Evolutionary conservation across 2,113 vertebrate genomes (phyloP), one percentile per base, ranked within the genome.

Genomic region (Phoenicopterus ruber): DNA sequence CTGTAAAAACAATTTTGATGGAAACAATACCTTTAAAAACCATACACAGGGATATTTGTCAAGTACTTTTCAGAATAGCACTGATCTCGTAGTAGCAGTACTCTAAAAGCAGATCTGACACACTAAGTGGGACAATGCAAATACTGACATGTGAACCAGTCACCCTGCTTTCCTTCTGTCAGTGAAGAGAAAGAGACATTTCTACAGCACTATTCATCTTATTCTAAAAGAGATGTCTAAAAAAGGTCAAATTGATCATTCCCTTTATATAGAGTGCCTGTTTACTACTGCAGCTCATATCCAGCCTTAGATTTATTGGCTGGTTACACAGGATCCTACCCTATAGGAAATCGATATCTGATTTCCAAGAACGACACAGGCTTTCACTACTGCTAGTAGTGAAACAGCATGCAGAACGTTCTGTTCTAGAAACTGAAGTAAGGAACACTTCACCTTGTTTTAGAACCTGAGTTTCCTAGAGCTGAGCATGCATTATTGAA

Each of bases 1-100:
- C 88, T 97, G 42, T 28, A 90, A 93, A 88, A 97, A 55, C 32
- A 73, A 55, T 76, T 89, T 94, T 32, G 86, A 81, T n/a, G 11
- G 58, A 89, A 88, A 71, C 5, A 52, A 47, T 9, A 44, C 7
- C 10, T 78, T 82, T 32, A 34, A 34, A 72, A 84, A 55, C 2
- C 2, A 12, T 61, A 34, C 15, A 44, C 2, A 16, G 8, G 10
- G 25, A 44, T 32, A 47, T 54, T 62, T 85, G 49, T 58, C 34
- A 59, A 74, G 10, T 55, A 44, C 21, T 50, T 92, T 71, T 79
- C 77, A 63, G 32, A 76, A 71, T 13, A 69, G 6, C 11, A 36
- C 18, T 82, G 31, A 76, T 34, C 83, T 44, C 8, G 0, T 14
- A 71, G 49, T 7, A 82, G 25, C 47, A 57, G 34, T 54, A 34